A percentile compares a stretch with the other conserved stretches of the same genome.
phyloP scores from a whole-genome alignment of 2,888 invertebrate species.

The Cosmia trapezina region DNA sequence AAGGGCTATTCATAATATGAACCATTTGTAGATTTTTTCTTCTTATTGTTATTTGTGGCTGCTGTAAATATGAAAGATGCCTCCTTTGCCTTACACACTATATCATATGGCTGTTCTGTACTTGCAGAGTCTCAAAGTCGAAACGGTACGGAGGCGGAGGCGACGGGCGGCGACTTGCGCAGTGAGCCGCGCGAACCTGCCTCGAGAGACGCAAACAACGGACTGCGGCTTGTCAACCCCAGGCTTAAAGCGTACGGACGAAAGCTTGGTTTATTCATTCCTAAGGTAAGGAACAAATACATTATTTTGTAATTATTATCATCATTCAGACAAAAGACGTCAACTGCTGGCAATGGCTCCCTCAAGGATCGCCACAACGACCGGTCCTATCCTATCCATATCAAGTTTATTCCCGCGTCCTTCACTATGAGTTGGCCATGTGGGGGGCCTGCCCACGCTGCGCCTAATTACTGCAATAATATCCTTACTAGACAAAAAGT shows the following conservation, averaged over 20 bases:
- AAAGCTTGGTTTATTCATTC: constrained; percentile 87
- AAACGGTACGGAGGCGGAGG: constrained; percentile 71
- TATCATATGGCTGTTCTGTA: constrained; percentile 25
- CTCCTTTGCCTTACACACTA: neutral
- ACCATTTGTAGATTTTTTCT: neutral
- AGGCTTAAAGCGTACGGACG: constrained; percentile 84
- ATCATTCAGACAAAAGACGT: neutral
- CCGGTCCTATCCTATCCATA: neutral
- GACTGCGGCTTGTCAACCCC: constrained; percentile 80
- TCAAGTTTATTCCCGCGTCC: no score
- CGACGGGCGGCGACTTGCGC: constrained; percentile 53
- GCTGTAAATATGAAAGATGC: constrained; percentile 34
- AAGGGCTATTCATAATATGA: neutral
- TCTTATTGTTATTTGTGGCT: constrained; percentile 18
- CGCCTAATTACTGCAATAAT: no score
- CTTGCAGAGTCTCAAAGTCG: constrained; percentile 77
- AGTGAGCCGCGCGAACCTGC: constrained; percentile 62
- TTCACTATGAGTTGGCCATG: neutral
- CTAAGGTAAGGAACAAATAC: constrained; percentile 78
- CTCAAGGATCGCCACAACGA: no score
- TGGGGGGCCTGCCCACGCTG: neutral
- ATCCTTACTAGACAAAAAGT: no score
- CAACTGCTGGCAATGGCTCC: neutral
- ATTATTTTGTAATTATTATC: neutral
- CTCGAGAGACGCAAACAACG: constrained; percentile 73